Evolutionary conservation across 2,797 vertebrate genomes (phyloP).

Genomic region (Pseudopleuronectes americanus): DNA sequence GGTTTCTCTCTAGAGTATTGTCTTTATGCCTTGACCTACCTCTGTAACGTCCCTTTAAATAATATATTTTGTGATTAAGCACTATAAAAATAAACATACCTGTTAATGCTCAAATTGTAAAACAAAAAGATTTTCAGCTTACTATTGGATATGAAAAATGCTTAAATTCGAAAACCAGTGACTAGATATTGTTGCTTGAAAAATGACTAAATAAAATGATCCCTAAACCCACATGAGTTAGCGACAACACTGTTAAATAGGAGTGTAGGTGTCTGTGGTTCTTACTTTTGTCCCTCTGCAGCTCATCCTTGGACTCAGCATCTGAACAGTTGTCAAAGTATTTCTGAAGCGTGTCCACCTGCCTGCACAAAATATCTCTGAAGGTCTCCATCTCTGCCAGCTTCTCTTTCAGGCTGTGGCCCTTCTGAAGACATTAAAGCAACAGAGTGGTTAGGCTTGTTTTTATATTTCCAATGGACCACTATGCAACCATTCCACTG

Average conservation of each 20-base stretch:
- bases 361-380: slow-evolving; percentile 95
- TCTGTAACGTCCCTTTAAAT: too few relatives aligned
- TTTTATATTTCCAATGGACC: background rate
- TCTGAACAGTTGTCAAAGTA: slow-evolving; percentile 95
- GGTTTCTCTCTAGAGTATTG: too few relatives aligned
- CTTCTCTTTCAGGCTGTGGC: slow-evolving; percentile 95
- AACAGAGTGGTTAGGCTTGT: background rate
- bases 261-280: background rate
- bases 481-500: background rate
- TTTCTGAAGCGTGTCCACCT: slow-evolving; percentile 97
- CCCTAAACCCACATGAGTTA: background rate
- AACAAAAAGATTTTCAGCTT: too few relatives aligned
- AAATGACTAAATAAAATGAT: background rate
- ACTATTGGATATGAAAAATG: too few relatives aligned
- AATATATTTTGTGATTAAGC: too few relatives aligned
- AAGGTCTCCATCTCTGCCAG: slow-evolving; percentile 99
- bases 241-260: background rate
- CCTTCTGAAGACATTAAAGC: slow-evolving; percentile 84
- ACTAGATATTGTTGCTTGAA: too few relatives aligned
- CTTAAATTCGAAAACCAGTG: too few relatives aligned
- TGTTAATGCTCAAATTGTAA: too few relatives aligned
- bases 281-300: slow-evolving; percentile 95
- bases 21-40: too few relatives aligned
- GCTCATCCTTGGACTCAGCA: slow-evolving; percentile 91
- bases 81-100: too few relatives aligned